Conservation (phyloP, 2,797 vertebrate species). For the Chelon auratus region DNA sequence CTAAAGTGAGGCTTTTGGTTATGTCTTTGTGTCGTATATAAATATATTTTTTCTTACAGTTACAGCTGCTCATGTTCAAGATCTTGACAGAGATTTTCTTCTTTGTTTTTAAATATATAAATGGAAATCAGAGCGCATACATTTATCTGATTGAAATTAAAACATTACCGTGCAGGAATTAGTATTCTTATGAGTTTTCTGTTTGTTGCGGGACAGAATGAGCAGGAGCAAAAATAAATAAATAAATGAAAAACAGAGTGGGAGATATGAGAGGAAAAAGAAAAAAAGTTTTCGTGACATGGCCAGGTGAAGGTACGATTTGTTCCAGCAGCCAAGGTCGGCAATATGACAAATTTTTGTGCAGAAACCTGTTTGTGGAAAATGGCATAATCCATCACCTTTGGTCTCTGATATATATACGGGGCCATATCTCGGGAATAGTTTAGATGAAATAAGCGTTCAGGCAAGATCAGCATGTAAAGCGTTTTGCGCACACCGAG, state of each 20-base stretch:
- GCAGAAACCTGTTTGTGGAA: constrained; percentile 57
- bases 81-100: background rate
- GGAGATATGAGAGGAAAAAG: background rate
- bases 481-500: background rate
- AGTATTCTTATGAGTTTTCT: background rate
- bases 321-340: constrained; percentile 58
- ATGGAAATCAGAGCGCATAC: no score
- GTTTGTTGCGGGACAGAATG: background rate
- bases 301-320: constrained; percentile 33
- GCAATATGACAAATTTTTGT: constrained; percentile 50
- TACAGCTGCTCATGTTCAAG: background rate
- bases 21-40: background rate
- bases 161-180: background rate
- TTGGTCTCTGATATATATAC: constrained; percentile 30
- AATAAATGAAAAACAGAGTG: constrained; percentile 5
- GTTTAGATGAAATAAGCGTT: constrained; percentile 47
- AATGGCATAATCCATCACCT: constrained; percentile 67
- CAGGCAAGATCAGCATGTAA: constrained; percentile 21
- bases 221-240: background rate
- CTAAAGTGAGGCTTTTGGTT: constrained; percentile 9
- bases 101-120: no score
- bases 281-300: constrained; percentile 24
- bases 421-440: constrained; percentile 23
- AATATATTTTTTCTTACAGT: background rate
- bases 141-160: constrained; percentile 4